Evolutionary conservation across 2,888 invertebrate species (phyloP), one percentile per base, ranked within the genome.

Genomic region (Abrostola tripartita): DNA sequence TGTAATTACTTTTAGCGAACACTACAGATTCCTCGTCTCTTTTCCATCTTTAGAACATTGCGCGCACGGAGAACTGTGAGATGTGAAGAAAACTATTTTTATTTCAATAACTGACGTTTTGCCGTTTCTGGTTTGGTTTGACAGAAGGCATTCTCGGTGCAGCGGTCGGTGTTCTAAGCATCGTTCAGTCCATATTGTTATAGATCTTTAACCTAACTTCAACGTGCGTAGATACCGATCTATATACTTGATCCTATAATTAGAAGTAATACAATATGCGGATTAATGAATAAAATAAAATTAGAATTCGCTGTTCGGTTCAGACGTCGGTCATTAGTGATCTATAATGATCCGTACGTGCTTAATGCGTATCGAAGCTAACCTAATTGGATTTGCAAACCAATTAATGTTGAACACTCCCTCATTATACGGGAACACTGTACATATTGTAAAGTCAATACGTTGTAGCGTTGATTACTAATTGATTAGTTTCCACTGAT

Each of bases 351-450:
- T 87, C 73, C 71, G 84, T 78, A 85, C 92, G 92, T 93, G 91
- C 91, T 88, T 89, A 90, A 89, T 90, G 88, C 90, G 86, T 88
- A 88, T 85, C 84, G 85, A 78, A 85, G 85, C 85, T 82, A 78
- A 86, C 88, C 87, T 93, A 92, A 93, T 94, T 93, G 92, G 92
- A 93, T 94, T 90, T 91, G 90, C 92, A 87, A 91, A 92, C 89
- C 92, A 94, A 93, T 93, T 93, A 92, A 91, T 91, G 90, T 83
- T 86, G 87, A 89, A 89, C 89, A 90, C 87, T 85, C 85, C 81
- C 87, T 90, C 88, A 92, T 92, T 93, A 92, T 90, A 82, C 85
- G 84, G 80, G 78, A 79, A 78, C 82, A 83, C 79, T 78, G 85
- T 84, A 84, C 85, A 85, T 87, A 90, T 88, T 89, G 88, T 88